These are phyloP conservation scores for Dasypogon diadema DNA, from an alignment of 2,888 invertebrate species.

Conservation along the genomic window DNA sequence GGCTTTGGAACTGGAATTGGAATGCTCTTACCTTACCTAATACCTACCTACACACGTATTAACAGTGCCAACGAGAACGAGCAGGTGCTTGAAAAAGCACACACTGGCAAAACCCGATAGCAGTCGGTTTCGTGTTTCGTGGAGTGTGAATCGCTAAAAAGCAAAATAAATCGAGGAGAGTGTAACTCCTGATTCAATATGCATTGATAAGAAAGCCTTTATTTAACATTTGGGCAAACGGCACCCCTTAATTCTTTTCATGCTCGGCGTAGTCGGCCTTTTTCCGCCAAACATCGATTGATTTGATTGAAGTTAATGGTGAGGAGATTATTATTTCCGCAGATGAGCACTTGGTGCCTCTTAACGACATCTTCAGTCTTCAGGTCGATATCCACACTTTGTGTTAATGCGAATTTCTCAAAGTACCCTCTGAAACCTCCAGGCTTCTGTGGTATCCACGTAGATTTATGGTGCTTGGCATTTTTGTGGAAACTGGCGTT, in stretches of 20 bases:
- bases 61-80: neutral
- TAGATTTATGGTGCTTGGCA: no score
- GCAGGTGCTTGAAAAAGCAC: neutral
- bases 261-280: neutral
- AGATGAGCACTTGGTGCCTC: neutral
- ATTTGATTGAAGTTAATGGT: constrained; percentile 24
- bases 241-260: neutral
- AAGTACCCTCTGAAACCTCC: no score
- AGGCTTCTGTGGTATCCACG: no score
- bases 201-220: constrained; percentile 21
- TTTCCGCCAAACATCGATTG: constrained; percentile 17
- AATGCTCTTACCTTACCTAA: no score
- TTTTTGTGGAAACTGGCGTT: no score
- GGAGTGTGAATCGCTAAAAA: constrained; percentile 3
- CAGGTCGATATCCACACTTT: no score
- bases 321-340: constrained; percentile 17
- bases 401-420: no score
- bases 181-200: constrained; percentile 32
- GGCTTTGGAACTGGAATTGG: no score
- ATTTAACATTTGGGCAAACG: neutral
- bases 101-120: neutral
- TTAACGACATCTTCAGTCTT: neutral
- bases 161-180: constrained; percentile 19
- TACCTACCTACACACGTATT: constrained; percentile 12
- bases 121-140: constrained; percentile 3